Conservation (phyloP, 2,888 invertebrate species). For the Marasmarcha lunaedactyla region DNA sequence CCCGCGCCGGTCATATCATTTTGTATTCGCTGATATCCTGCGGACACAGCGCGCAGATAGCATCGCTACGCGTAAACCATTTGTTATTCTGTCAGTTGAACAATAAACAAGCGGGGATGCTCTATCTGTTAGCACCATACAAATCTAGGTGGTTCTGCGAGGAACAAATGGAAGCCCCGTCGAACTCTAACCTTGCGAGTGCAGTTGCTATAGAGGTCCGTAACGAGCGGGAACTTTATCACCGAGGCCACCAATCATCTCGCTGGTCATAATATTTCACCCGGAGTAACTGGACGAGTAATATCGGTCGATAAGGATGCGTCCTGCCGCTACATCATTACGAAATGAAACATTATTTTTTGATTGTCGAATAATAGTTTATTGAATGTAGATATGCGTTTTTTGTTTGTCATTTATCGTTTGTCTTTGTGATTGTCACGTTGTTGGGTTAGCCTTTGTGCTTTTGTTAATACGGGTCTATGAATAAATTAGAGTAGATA, state of each 20-base stretch:
- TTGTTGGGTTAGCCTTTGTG: slow-evolving; percentile 35
- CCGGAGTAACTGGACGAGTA: slow-evolving; percentile 15
- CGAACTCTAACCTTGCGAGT: slow-evolving; percentile 35
- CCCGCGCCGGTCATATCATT: slow-evolving; percentile 30
- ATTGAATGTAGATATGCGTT: background rate
- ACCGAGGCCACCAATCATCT: slow-evolving; percentile 28
- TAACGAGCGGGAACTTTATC: slow-evolving; percentile 30
- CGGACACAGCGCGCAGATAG: slow-evolving; percentile 28
- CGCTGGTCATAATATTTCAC: slow-evolving; percentile 25
- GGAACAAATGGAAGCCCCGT: slow-evolving; percentile 45
- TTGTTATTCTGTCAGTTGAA: slow-evolving; percentile 52
- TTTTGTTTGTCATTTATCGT: slow-evolving; percentile 16
- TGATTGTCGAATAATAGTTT: background rate
- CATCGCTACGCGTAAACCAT: slow-evolving; percentile 40
- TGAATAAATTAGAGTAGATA: slow-evolving; percentile 54
- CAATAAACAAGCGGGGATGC: slow-evolving; percentile 40
- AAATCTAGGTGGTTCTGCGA: slow-evolving; percentile 17
- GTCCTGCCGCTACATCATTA: slow-evolving; percentile 5
- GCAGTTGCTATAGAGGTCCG: slow-evolving; percentile 20
- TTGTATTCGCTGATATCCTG: slow-evolving; percentile 33
- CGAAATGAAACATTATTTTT: slow-evolving; percentile 5
- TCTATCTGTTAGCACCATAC: slow-evolving; percentile 40
- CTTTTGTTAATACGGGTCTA: slow-evolving; percentile 40
- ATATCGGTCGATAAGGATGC: background rate
- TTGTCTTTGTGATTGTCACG: no score